Conservation (phyloP, 2,113 vertebrate species). For the Microtus pennsylvanicus region DNA sequence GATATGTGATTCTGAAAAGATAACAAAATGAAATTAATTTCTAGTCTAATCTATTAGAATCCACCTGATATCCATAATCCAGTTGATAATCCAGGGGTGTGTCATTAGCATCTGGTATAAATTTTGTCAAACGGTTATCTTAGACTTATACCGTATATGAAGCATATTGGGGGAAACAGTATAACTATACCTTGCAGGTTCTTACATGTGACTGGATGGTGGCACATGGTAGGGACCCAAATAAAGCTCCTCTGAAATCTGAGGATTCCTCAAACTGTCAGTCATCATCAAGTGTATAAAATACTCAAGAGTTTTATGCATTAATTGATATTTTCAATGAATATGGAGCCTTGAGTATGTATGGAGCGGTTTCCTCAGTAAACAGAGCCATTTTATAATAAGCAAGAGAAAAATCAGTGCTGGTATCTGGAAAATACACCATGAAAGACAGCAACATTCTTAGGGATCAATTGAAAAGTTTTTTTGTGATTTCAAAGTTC, state of each 20-base stretch:
- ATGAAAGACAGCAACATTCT: neutral
- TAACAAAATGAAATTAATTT: conserved; percentile 21
- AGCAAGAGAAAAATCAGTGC: neutral
- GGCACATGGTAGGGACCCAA: neutral
- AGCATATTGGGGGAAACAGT: neutral
- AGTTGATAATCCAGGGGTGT: neutral
- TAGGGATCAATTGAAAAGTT: neutral
- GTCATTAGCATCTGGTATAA: neutral
- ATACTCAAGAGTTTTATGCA: neutral
- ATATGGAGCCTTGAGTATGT: neutral
- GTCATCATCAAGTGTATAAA: neutral
- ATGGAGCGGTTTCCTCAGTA: neutral
- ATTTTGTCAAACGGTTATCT: neutral
- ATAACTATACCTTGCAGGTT: neutral
- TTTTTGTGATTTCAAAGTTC: neutral
- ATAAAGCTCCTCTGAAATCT: neutral
- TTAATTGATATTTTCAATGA: neutral
- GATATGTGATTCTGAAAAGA: neutral
- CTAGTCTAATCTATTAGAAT: neutral
- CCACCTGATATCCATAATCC: no score
- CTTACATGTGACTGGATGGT: neutral
- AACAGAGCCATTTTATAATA: neutral
- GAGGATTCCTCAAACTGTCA: neutral
- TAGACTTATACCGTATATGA: neutral
- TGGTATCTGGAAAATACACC: neutral